These are phyloP conservation scores for Cerastis leucographa DNA, from an alignment of 2,888 invertebrate genomes.

Conservation along the genomic window DNA sequence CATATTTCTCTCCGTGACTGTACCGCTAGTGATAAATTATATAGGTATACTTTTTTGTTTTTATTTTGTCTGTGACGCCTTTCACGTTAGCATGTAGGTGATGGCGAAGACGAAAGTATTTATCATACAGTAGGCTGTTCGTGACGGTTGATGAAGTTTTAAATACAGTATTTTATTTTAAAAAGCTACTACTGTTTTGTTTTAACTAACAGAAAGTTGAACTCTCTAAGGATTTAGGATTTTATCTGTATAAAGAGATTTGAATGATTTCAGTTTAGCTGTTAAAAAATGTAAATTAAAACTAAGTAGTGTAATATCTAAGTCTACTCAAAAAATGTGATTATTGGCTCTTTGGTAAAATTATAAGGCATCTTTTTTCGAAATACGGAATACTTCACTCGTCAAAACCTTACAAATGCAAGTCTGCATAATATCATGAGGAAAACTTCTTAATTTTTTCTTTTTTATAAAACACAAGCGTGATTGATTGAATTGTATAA, in stretches of 20 bases:
- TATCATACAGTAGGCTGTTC: conserved; percentile 7
- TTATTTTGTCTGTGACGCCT: conserved; percentile 60
- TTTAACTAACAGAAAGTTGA: neutral
- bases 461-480: neutral
- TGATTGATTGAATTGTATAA: neutral
- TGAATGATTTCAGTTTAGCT: neutral
- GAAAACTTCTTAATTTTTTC: neutral
- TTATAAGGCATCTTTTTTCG: neutral
- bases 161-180: conserved; percentile 9
- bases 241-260: too few relatives aligned
- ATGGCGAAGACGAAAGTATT: conserved; percentile 29
- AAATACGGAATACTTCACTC: neutral
- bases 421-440: neutral
- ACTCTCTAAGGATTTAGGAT: neutral
- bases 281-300: neutral
- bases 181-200: neutral
- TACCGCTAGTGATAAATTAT: conserved; percentile 56
- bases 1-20: conserved; percentile 18
- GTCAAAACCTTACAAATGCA: neutral
- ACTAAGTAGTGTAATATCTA: too few relatives aligned
- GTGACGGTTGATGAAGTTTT: conserved; percentile 6
- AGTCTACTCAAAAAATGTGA: neutral
- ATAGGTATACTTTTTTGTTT: conserved; percentile 40
- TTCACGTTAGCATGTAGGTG: conserved; percentile 54
- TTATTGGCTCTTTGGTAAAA: neutral